A percentile compares a stretch with the other conserved stretches of the same genome.
These are phyloP conservation scores for Setophaga petechia DNA, from an alignment of 2,113 vertebrate genomes.

Conservation along the genomic window DNA sequence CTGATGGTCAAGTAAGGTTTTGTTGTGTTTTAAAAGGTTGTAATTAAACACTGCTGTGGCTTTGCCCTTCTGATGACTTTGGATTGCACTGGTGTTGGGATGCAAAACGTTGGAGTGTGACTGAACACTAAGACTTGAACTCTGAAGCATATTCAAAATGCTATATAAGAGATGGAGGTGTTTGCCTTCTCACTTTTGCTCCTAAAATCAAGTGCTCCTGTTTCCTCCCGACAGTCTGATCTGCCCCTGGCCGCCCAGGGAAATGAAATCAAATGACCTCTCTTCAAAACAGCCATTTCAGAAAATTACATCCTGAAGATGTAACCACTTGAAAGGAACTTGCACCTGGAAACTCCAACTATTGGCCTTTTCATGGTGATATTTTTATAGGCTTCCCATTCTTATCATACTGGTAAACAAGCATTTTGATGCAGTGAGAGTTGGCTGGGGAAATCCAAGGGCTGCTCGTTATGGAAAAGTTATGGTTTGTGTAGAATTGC, in stretches of 20 bases:
- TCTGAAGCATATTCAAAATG: constrained; percentile 41
- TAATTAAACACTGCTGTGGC: constrained; percentile 14
- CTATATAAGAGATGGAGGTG: neutral
- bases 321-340: constrained; percentile 55
- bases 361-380: constrained; percentile 81
- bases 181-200: constrained; percentile 22
- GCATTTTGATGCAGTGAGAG: constrained; percentile 98
- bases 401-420: constrained; percentile 96
- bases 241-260: constrained; percentile 19
- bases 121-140: constrained; percentile 20
- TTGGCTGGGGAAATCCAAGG: constrained; percentile 98
- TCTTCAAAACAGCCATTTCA: constrained; percentile 51
- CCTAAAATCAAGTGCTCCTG: neutral
- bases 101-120: neutral
- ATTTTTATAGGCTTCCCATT: constrained; percentile 93
- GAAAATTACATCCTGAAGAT: constrained; percentile 53
- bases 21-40: constrained; percentile 5
- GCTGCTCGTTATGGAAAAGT: constrained; percentile 97
- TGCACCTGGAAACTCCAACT: neutral
- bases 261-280: constrained; percentile 66
- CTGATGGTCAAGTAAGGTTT: neutral
- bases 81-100: constrained; percentile 9
- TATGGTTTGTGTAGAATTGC: constrained; percentile 93
- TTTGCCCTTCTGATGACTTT: neutral
- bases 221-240: constrained; percentile 33